These are phyloP conservation scores for Drosophila macrospina DNA, from an alignment of 2,888 invertebrate genomes.

Conservation along the genomic window DNA sequence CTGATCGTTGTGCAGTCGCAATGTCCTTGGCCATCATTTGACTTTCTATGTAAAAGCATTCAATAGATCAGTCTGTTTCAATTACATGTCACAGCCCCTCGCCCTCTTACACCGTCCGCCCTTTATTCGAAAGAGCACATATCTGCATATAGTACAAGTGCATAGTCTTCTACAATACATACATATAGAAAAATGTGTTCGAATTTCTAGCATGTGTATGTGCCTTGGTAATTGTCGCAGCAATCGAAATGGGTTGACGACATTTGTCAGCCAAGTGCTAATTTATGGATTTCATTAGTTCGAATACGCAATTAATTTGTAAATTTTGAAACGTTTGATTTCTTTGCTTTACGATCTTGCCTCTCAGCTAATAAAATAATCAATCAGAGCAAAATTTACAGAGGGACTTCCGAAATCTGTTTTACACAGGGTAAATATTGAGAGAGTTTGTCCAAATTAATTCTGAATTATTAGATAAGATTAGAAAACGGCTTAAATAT, in stretches of 20 bases:
- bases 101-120: no score
- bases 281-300: slow-evolving; percentile 26
- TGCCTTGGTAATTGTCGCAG: slow-evolving; percentile 18
- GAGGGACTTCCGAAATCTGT: not conserved
- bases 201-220: slow-evolving; percentile 13
- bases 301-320: not conserved
- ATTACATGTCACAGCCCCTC: not conserved
- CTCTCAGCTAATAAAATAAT: not conserved
- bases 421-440: not conserved
- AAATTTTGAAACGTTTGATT: slow-evolving; percentile 4
- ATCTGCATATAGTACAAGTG: no score
- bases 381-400: not conserved
- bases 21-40: slow-evolving; percentile 54
- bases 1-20: slow-evolving; percentile 45
- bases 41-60: slow-evolving; percentile 40
- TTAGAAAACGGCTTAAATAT: no score
- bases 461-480: no score
- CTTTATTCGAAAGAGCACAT: no score
- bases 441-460: no score
- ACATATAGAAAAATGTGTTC: slow-evolving; percentile 11
- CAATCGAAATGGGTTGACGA: slow-evolving; percentile 3
- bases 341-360: not conserved
- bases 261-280: slow-evolving; percentile 30
- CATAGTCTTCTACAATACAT: slow-evolving; percentile 5
- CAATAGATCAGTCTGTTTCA: not conserved